These are phyloP conservation scores for Eueides isabella DNA, from an alignment of 1,140 invertebrate genomes.

Conservation along the genomic window DNA sequence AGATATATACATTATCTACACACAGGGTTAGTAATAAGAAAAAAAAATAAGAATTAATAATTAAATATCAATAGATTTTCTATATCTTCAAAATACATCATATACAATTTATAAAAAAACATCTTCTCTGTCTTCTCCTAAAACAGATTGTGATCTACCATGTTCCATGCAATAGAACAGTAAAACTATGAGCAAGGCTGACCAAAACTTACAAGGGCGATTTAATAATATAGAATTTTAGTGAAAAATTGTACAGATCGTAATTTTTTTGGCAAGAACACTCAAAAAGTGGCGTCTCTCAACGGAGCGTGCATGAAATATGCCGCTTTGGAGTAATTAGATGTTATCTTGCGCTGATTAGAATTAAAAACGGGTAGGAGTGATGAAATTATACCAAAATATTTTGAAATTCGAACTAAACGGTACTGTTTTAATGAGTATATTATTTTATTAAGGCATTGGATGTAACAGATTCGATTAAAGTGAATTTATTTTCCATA, in stretches of 20 bases:
- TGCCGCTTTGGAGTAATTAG: slow-evolving; percentile 30
- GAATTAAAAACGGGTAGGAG: slow-evolving; percentile 21
- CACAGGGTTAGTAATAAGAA: too few relatives aligned
- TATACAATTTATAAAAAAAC: too few relatives aligned
- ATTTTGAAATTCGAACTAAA: slow-evolving; percentile 16
- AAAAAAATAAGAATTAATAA: too few relatives aligned
- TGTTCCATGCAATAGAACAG: not conserved
- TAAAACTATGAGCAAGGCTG: not conserved
- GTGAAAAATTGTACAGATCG: slow-evolving; percentile 7
- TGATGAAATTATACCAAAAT: slow-evolving; percentile 27
- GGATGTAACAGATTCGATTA: not conserved
- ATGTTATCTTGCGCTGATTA: slow-evolving; percentile 31
- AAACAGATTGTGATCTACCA: not conserved
- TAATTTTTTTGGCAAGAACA: slow-evolving; percentile 13
- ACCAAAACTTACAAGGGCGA: not conserved
- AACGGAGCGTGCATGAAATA: slow-evolving; percentile 38
- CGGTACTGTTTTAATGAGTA: not conserved
- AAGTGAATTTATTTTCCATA: too few relatives aligned
- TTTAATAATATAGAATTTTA: not conserved
- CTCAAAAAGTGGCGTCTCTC: slow-evolving; percentile 22
- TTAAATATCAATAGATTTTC: not conserved
- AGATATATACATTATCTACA: too few relatives aligned
- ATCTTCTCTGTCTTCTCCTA: too few relatives aligned
- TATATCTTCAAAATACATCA: too few relatives aligned
- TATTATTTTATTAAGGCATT: not conserved